Percentiles rank a stretch among this genome's conserved stretches.
phyloP scores from a whole-genome alignment of 2,797 vertebrate genomes.

The Malacoctenus gilli region DNA sequence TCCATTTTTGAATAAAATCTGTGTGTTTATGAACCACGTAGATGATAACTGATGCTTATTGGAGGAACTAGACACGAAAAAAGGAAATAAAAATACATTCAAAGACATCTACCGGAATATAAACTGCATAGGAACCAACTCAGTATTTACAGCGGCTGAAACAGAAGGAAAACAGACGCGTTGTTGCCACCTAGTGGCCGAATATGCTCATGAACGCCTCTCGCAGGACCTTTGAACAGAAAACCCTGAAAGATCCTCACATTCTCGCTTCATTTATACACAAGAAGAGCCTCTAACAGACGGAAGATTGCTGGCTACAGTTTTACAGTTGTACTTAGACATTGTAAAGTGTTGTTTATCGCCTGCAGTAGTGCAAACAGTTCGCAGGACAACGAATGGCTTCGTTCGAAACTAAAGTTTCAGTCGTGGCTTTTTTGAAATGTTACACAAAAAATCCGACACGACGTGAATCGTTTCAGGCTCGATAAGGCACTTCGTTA shows the following conservation, averaged over 20 bases:
- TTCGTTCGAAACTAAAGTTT: neutral
- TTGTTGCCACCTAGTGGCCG: constrained; percentile 71
- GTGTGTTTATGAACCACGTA: neutral
- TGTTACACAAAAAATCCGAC: no score
- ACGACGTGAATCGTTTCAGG: neutral
- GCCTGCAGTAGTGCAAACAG: constrained; percentile 45
- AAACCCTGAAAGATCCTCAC: constrained; percentile 26
- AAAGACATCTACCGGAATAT: constrained; percentile 31
- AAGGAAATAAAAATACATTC: constrained; percentile 45
- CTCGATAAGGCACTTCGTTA: constrained; percentile 61
- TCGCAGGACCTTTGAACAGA: constrained; percentile 24
- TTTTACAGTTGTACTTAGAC: no score
- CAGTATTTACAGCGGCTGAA: constrained; percentile 39
- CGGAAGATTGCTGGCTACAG: no score
- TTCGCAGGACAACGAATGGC: constrained; percentile 4
- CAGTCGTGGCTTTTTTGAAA: constrained; percentile 8
- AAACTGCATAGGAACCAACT: constrained; percentile 33
- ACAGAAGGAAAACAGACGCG: constrained; percentile 57
- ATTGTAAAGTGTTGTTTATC: constrained; percentile 13
- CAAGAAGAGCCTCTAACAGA: constrained; percentile 6
- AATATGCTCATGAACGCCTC: constrained; percentile 28
- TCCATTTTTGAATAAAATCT: neutral
- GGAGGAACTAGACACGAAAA: constrained; percentile 20
- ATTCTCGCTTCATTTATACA: constrained; percentile 34
- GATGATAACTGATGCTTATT: no score